Conservation (phyloP, 2,113 vertebrate genomes). For the Galemys pyrenaicus region DNA sequence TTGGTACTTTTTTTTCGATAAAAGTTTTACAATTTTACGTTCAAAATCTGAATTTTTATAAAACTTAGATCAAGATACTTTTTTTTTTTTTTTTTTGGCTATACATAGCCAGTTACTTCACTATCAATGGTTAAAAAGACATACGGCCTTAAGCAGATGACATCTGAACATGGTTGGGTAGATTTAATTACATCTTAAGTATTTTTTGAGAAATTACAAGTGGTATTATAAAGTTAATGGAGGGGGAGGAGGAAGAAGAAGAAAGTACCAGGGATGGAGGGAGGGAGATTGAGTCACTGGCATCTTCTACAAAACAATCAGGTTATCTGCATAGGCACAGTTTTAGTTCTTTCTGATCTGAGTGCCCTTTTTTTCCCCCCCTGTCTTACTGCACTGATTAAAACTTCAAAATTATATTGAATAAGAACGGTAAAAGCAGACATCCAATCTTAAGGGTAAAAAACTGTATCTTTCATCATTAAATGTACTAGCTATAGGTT, state of each 20-base stretch:
- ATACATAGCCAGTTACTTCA: neutral
- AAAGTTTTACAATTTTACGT: neutral
- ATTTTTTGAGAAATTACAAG: slow-evolving; percentile 21
- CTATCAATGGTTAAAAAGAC: neutral
- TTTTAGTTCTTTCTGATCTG: neutral
- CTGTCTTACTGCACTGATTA: neutral
- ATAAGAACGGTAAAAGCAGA: neutral
- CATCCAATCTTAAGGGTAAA: neutral
- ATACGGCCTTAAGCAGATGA: neutral
- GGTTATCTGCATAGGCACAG: neutral
- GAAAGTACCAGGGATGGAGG: no score
- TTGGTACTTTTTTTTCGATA: neutral
- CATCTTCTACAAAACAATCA: neutral
- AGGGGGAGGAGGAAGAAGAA: no score
- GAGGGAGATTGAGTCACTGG: no score
- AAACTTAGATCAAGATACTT: neutral
- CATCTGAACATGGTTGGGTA: neutral
- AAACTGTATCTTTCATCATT: neutral
- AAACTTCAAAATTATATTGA: neutral
- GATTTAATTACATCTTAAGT: neutral
- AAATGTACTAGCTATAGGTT: neutral
- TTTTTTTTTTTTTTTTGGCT: neutral
- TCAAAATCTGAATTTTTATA: neutral
- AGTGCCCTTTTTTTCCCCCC: neutral
- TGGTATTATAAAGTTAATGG: neutral